phyloP scores from a whole-genome alignment of 2,797 vertebrate species.

The Apodemus agrarius region DNA sequence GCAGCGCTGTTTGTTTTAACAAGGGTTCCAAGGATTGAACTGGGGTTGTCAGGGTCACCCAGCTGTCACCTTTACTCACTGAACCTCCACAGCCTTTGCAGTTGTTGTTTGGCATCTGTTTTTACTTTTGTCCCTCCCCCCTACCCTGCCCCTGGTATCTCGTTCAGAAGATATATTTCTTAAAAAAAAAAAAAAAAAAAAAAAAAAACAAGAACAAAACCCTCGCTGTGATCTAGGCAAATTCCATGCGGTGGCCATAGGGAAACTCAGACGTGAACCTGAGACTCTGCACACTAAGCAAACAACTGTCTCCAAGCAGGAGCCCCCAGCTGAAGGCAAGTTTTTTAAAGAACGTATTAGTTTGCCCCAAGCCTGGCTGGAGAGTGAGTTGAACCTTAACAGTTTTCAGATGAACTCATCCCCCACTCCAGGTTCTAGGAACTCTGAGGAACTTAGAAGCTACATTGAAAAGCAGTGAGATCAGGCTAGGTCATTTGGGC shows the following conservation, averaged over 20 bases:
- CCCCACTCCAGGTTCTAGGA: neutral
- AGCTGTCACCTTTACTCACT: neutral
- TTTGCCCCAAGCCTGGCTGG: neutral
- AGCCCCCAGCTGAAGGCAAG: neutral
- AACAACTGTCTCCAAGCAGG: neutral
- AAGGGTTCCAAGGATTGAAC: neutral
- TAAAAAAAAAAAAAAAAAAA: neutral
- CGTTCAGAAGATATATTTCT: neutral
- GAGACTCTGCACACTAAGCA: neutral
- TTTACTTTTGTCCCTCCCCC: neutral
- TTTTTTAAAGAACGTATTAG: neutral
- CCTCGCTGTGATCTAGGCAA: neutral
- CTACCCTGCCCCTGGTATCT: neutral
- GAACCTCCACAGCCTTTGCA: neutral
- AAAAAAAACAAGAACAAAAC: neutral
- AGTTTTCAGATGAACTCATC: neutral
- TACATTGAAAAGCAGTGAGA: neutral
- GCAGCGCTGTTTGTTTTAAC: neutral
- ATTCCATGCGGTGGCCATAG: no score
- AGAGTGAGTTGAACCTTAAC: neutral
- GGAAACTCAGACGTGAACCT: neutral
- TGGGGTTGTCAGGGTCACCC: neutral
- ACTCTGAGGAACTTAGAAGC: neutral
- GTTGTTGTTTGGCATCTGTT: neutral
- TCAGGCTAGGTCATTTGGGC: neutral